Evolutionary conservation across 2,888 invertebrate species (phyloP), one percentile per base, ranked within the genome.

Genomic region (Parnassius orleans): DNA sequence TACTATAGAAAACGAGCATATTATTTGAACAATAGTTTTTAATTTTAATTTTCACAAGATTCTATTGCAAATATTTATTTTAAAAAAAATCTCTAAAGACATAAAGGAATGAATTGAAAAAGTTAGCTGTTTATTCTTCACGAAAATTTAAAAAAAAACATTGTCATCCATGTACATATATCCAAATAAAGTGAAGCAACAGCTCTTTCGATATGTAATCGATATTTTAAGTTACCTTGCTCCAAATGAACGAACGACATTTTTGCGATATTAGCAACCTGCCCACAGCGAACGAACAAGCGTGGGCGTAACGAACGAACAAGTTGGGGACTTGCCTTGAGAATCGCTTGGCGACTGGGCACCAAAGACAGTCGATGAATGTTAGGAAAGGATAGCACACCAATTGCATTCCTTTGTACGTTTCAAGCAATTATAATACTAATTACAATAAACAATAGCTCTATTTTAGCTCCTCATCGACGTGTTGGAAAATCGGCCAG

Each of bases 291-390:
- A 3, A 58, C 50, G 56, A 57, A 50, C 66, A 56, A 43, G 65
- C 59, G 78, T 79, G 77, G 79, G 79, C 73, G 79, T 70, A n/a
- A n/a, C n/a, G n/a, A n/a, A n/a, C n/a, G n/a, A n/a, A n/a, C n/a
- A n/a, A n/a, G n/a, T n/a, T n/a, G n/a, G 73, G 63, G 72, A 69
- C 69, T 68, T 61, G 67, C 79, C 79, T 79, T 79, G 78, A 69
- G 62, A 61, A 41, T 44, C 57, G 59, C 68, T 60, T 60, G 53
- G 52, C 15, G 24, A 53, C 53, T 42, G 19, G 50, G 44, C 51
- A 51, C 48, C 54, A 43, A 50, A 11, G 43, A 51, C 55, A 46
- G 51, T 51, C 12, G n/a, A 15, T 42, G 9, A 46, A 44, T 46
- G 33, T 60, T 55, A 33, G 33, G 55, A 55, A 51, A 56, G 55